phyloP scores from a whole-genome alignment of 1,140 invertebrate genomes.

The Sogatella furcifera region DNA sequence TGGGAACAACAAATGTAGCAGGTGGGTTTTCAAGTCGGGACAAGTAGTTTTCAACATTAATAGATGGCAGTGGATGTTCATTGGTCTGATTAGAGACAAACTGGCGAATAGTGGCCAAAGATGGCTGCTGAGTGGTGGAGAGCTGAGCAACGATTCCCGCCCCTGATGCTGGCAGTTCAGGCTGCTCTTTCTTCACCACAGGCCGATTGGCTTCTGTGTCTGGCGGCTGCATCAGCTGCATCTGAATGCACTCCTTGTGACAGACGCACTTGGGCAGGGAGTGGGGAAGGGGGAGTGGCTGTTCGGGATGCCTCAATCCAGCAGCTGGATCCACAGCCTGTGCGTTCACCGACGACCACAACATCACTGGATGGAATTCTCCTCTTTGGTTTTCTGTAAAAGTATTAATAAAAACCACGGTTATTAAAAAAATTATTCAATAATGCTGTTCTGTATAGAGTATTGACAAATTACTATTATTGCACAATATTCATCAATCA shows the following conservation, averaged over 20 bases:
- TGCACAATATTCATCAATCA: too few species aligned
- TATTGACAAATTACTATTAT: too few species aligned
- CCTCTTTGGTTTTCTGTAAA: constrained; percentile 12
- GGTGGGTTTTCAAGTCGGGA: constrained; percentile 36
- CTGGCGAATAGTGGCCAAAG: constrained; percentile 29
- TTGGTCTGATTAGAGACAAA: constrained; percentile 28
- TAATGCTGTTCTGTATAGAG: too few species aligned
- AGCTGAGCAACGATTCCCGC: constrained; percentile 31
- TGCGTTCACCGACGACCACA: constrained; percentile 10
- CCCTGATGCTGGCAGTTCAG: constrained; percentile 26
- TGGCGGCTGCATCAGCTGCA: too few species aligned
- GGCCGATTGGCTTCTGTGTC: not conserved
- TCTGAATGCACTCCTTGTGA: too few species aligned
- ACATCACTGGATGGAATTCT: constrained; percentile 15
- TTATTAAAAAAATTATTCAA: too few species aligned
- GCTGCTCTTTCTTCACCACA: constrained; percentile 18
- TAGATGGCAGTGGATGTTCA: constrained; percentile 37
- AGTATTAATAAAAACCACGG: not conserved
- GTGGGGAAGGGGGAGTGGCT: constrained; percentile 3
- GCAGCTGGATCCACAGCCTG: not conserved
- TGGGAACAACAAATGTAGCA: too few species aligned
- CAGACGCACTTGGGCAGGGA: constrained; percentile 1
- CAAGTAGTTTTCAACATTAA: constrained; percentile 47
- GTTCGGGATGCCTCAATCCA: constrained; percentile 17
- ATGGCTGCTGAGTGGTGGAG: constrained; percentile 27